Percentiles rank a stretch among this genome's conserved stretches.
Evolutionary conservation across 1,140 invertebrate species (phyloP).

Genomic region (Centruroides vittatus): DNA sequence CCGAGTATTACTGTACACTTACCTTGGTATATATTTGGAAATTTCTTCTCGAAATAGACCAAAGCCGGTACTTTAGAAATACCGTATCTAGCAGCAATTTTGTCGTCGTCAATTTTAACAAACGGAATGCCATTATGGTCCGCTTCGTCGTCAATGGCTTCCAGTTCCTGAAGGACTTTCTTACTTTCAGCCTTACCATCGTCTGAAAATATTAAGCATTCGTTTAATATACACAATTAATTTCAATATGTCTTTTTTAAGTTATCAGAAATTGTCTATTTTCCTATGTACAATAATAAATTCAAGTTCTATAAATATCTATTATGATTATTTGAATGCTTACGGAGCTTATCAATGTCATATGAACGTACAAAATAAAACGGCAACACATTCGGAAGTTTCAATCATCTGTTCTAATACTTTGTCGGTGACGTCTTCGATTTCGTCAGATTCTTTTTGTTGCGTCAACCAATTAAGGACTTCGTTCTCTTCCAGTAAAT

Average conservation of each 20-base stretch:
- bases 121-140: conserved; percentile 50
- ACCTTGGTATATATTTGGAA: conserved; percentile 82
- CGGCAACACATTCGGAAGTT: conserved; percentile 77
- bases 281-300: too few species aligned
- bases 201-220: conserved; percentile 18
- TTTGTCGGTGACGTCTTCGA: conserved; percentile 63
- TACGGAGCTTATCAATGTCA: not conserved
- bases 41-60: conserved; percentile 75
- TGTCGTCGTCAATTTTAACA: conserved; percentile 46
- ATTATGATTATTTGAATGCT: too few species aligned
- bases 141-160: conserved; percentile 90
- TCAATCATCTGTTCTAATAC: conserved; percentile 65
- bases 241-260: too few species aligned
- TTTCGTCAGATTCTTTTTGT: conserved; percentile 63
- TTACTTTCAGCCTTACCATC: conserved; percentile 23
- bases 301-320: too few species aligned
- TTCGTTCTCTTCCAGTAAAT: conserved; percentile 22
- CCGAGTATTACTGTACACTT: conserved; percentile 18
- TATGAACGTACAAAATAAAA: conserved; percentile 68
- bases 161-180: conserved; percentile 25
- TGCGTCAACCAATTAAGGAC: conserved; percentile 24
- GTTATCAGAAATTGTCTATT: too few species aligned
- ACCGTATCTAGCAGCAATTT: conserved; percentile 69
- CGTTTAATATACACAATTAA: too few species aligned
- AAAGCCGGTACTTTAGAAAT: conserved; percentile 67